Evolutionary conservation across 2,113 vertebrate genomes (phyloP).

Genomic region (Otus sunia): DNA sequence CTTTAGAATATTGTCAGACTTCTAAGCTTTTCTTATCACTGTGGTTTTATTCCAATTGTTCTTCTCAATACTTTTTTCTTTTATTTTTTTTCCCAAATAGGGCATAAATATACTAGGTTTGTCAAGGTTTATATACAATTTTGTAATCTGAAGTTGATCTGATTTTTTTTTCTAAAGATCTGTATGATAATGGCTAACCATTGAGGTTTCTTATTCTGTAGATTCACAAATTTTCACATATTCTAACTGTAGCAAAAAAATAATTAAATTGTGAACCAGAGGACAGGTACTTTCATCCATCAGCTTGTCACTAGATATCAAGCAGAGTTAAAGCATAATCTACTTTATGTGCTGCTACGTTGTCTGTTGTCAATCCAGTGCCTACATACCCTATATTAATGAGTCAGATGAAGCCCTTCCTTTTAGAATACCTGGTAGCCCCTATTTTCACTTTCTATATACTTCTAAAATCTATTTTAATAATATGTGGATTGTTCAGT

Average conservation of each 20-base stretch:
- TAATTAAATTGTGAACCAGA: constrained; percentile 20
- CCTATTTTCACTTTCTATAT: background rate
- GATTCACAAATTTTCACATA: background rate
- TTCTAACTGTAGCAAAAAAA: background rate
- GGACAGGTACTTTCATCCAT: background rate
- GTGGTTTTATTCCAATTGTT: background rate
- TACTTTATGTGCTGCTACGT: background rate
- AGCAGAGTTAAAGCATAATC: background rate
- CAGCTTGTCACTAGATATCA: background rate
- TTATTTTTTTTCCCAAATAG: background rate
- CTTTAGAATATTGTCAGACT: background rate
- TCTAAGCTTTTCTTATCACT: background rate
- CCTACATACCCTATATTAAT: background rate
- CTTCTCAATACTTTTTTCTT: background rate
- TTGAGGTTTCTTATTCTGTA: background rate
- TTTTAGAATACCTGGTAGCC: background rate
- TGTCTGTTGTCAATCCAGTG: background rate
- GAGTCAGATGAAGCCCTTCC: background rate
- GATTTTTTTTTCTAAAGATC: background rate
- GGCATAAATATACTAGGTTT: background rate
- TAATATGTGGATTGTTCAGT: background rate
- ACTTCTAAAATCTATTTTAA: background rate
- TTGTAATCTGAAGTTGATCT: background rate
- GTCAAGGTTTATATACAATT: background rate
- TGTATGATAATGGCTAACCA: background rate